Percentiles rank a stretch among this genome's conserved stretches.
These are phyloP conservation scores for Hemicrepidius hirtus DNA, from an alignment of 2,888 invertebrate genomes.

Conservation along the genomic window DNA sequence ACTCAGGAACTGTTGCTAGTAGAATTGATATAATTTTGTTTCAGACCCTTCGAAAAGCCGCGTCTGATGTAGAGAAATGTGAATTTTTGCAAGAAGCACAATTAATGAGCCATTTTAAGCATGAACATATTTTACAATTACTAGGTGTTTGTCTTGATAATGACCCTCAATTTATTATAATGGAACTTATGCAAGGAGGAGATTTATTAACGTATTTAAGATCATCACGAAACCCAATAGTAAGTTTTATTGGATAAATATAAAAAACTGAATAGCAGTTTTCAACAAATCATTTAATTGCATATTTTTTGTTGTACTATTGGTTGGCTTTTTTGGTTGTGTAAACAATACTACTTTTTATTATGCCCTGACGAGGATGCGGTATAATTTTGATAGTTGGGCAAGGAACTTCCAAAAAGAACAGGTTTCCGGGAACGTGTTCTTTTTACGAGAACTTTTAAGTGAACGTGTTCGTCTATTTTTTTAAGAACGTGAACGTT, in stretches of 20 bases:
- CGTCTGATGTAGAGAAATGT: constrained; percentile 90
- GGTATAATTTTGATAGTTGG: too few relatives aligned
- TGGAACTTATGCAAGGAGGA: constrained; percentile 98
- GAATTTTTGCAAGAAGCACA: constrained; percentile 98
- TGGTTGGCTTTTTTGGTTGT: too few relatives aligned
- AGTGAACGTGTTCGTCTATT: too few relatives aligned
- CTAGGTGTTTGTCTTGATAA: constrained; percentile 96
- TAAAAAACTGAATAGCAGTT: not conserved
- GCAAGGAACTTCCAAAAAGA: too few relatives aligned
- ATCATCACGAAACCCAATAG: constrained; percentile 84
- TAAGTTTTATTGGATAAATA: constrained; percentile 64
- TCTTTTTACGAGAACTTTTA: too few relatives aligned
- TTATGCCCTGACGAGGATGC: too few relatives aligned
- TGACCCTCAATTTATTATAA: constrained; percentile 93
- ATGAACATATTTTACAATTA: constrained; percentile 94
- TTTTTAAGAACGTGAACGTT: too few relatives aligned
- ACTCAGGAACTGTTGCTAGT: too few relatives aligned
- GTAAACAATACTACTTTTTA: too few relatives aligned
- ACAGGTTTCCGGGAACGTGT: too few relatives aligned
- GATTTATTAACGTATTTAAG: constrained; percentile 94
- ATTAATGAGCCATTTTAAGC: constrained; percentile 97
- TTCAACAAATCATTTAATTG: too few relatives aligned
- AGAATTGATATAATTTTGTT: constrained; percentile 53
- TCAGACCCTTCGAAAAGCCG: constrained; percentile 93
- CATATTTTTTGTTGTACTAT: too few relatives aligned